Base-by-base conservation (phyloP, 2,797 vertebrate genomes). In the Micromesistius poutassou region DNA sequence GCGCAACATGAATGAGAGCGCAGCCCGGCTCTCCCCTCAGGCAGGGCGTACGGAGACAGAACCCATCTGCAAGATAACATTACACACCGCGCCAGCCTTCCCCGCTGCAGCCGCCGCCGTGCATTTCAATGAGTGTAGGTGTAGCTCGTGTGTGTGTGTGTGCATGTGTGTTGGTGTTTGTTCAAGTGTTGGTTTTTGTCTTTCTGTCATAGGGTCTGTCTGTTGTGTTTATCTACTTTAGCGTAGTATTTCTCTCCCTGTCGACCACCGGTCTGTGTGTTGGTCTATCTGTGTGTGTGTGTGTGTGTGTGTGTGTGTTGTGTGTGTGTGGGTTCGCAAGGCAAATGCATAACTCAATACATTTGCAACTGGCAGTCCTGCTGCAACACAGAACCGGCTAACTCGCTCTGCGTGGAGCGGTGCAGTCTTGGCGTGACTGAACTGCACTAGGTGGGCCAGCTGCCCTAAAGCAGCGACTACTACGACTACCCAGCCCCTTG, bases 41-140 rank as follows among this genome's bases (percentile, higher is more conserved):
- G 89, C 87, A 76, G 77, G 74, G 86, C 83, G 88, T 89, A 84
- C 90, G 84, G 79, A 88, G 85, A 88, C 87, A 82, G 84, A 89
- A 88, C 90, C 88, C 89, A 89, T 92, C 91, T 89, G 90, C 77
- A 86, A 92, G 89, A 90, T 91, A 91, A 85, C 87, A 87, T 90
- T 89, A 90, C 89, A 84, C 84, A 84, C 87, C 86, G 87, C 82
- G 87, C 85, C 86, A 89, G 87, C 87, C 90, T 88, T 87, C 88
- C 89, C 85, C 83, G 88, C 80, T 19, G 42, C 42, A 16, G 14
- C 42, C 16, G 77, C 84, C 16, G 77, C 84, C 83, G 76, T 85
- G 84, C 88, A 89, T 91, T 86, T 85, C 83, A 90, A 89, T 86
- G 84, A 90, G 87, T 35, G 50, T 55, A 5, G 22, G 78, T 76